These are phyloP conservation scores for Notarius quadriscutis DNA, from an alignment of 2,113 vertebrate genomes.

Conservation along the genomic window DNA sequence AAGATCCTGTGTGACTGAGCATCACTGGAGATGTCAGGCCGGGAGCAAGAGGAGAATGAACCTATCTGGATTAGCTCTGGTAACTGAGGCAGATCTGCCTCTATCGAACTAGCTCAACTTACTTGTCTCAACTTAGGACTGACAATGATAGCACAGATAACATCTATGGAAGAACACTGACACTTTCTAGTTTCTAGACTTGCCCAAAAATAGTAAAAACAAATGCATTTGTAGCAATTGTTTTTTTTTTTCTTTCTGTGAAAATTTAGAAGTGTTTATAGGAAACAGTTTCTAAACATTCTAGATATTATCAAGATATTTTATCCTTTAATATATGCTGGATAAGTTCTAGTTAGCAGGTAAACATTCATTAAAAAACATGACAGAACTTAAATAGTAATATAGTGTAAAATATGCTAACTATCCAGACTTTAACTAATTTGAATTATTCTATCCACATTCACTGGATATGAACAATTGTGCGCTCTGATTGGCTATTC, in stretches of 20 bases:
- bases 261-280: background rate
- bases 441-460: too few species aligned
- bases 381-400: background rate
- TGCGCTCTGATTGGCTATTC: too few species aligned
- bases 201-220: background rate
- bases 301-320: background rate
- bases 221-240: too few species aligned
- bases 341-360: background rate
- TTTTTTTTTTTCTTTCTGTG: background rate
- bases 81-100: constrained; percentile 12
- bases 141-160: constrained; percentile 35
- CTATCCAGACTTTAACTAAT: too few species aligned
- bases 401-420: too few species aligned
- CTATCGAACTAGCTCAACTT: background rate
- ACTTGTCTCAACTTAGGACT: constrained; percentile 12
- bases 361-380: background rate
- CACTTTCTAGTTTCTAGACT: background rate
- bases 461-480: too few species aligned
- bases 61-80: constrained; percentile 24
- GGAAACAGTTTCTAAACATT: background rate
- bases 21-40: constrained; percentile 76
- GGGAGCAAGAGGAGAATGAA: constrained; percentile 41
- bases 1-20: constrained; percentile 75
- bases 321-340: background rate
- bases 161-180: background rate